phyloP scores from a whole-genome alignment of 35 echinoderm and acorn worm genomes.

The Heliocidaris erythrogramma region DNA sequence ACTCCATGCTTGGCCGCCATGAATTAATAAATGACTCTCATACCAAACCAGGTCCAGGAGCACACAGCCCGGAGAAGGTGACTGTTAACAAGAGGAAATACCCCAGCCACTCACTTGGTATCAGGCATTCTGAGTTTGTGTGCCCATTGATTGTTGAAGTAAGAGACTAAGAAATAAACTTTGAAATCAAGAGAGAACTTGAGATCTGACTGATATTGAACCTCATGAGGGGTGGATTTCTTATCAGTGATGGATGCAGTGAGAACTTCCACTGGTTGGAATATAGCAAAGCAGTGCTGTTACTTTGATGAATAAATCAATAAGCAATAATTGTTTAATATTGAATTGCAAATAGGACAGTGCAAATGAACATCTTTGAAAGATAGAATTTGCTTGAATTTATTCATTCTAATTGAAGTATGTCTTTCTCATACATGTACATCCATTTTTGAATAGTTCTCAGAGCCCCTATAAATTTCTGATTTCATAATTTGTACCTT shows the following conservation, averaged over 20 bases:
- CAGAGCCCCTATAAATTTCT: too few relatives aligned
- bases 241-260: background rate
- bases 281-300: background rate
- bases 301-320: background rate
- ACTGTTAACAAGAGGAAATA: conserved; percentile 80
- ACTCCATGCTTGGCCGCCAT: conserved; percentile 92
- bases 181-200: background rate
- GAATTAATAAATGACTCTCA: conserved; percentile 69
- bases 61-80: conserved; percentile 92
- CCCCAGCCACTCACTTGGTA: conserved; percentile 80
- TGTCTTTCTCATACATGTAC: background rate
- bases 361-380: too few relatives aligned
- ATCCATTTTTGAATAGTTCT: too few relatives aligned
- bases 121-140: conserved; percentile 94
- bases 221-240: background rate
- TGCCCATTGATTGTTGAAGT: conserved; percentile 92
- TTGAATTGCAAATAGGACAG: background rate
- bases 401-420: background rate
- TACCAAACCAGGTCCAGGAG: conserved; percentile 85
- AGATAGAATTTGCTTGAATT: background rate
- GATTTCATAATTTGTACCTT: background rate
- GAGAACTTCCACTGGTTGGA: background rate
- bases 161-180: conserved; percentile 58
- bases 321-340: background rate
- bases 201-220: background rate